Evolutionary conservation across 2,888 invertebrate species (phyloP).

Genomic region (Pollenia labialis): DNA sequence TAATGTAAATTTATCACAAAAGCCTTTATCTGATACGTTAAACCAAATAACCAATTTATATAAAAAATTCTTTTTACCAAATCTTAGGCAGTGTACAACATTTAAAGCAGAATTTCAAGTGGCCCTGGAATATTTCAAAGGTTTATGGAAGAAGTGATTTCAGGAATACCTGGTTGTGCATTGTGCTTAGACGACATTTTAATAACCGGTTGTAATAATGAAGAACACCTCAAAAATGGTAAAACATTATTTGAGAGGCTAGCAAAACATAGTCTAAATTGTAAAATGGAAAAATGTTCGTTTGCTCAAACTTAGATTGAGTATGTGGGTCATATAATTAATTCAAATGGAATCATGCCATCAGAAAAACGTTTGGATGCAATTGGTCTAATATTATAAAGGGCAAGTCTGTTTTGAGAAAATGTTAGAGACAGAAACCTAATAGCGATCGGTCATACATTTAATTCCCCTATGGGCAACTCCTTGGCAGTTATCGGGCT

Average conservation of each 20-base stretch:
- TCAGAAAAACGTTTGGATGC: background rate
- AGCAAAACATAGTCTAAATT: slow-evolving; percentile 32
- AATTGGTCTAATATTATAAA: background rate
- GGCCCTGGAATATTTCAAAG: slow-evolving; percentile 54
- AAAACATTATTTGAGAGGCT: slow-evolving; percentile 56
- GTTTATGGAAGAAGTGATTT: slow-evolving; percentile 18
- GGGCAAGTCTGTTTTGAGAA: too few relatives aligned
- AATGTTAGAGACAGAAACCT: too few relatives aligned
- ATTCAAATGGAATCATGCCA: background rate
- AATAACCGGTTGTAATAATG: slow-evolving; percentile 18
- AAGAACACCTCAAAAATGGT: slow-evolving; percentile 47
- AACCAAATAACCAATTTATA: too few relatives aligned
- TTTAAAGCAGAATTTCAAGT: slow-evolving; percentile 24
- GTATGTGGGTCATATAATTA: slow-evolving; percentile 46
- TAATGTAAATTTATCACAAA: too few relatives aligned
- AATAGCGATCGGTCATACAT: too few relatives aligned
- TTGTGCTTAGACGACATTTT: too few relatives aligned
- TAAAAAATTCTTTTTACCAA: too few relatives aligned
- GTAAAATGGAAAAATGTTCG: slow-evolving; percentile 52
- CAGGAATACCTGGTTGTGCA: too few relatives aligned
- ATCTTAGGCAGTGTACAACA: background rate
- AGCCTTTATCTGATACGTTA: too few relatives aligned
- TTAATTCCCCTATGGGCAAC: too few relatives aligned
- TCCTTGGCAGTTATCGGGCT: too few relatives aligned
- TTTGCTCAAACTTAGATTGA: slow-evolving; percentile 61